Evolutionary conservation across 2,113 vertebrate genomes (phyloP), one percentile per base, ranked within the genome.

Genomic region (Cardinalis cardinalis): DNA sequence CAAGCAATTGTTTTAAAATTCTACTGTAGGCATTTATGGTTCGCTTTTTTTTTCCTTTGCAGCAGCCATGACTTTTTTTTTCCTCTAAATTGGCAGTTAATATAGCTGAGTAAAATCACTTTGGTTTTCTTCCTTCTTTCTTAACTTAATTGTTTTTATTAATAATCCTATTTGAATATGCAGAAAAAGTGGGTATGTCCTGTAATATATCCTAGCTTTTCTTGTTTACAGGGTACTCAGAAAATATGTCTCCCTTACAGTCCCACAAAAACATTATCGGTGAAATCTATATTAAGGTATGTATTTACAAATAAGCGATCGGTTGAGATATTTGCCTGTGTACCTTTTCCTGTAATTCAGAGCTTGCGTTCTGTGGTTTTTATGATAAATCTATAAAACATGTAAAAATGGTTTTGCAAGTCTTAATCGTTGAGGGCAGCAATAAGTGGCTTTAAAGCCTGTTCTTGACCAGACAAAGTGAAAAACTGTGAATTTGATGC

Each of bases 181-280:
- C 21, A 41, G 26, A 76, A 79, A 40, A 68, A 60, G 17, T 55
- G 48, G n/a, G 8, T 82, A 36, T 81, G 31, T 74, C 34, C 23
- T 68, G 43, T 83, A 84, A 83, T 40, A 59, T 58, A 32, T 87
- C 20, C 69, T 56, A 66, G 46, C 28, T 76, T 65, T 95, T 92
- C 92, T 66, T 91, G 40, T 88, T 95, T 92, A 16, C 95, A 99
- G 99, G 99, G 99, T 81, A 99, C 99, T 56, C 98, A 99, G 98
- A 99, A 99, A 98, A 99, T 99, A 95, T 99, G 99, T 97, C 98
- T 99, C 90, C 99, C 99, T 64, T 99, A 99, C 94, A 99, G 99
- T 95, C 99, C 99, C 58, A 99, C 98, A 66, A 99, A 99, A 98
- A 99, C 99, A 32, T 98, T 99, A 88, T 99, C 99, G 61, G 99